Base-by-base conservation (phyloP, 2,113 vertebrate species). In the Gobiocypris rarus region DNA sequence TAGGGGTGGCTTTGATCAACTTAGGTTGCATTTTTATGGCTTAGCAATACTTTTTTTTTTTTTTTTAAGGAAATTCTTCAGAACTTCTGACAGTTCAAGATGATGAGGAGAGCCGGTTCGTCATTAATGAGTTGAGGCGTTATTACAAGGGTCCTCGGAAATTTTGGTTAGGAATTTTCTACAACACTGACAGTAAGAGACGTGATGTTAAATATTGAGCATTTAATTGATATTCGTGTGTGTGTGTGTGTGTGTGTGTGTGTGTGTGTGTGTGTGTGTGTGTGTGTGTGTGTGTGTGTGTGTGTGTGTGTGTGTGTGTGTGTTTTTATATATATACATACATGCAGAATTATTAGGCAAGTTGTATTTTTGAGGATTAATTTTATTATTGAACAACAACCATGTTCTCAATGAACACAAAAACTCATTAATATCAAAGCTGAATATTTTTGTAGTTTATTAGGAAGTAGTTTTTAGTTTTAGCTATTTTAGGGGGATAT, bases 151-250 rank as follows among this genome's bases (percentile, higher is more conserved):
- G 92, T 63, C 93, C 95, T 75, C 94, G 94, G 84, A 91, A 85
- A n/a, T 86, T 98, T 83, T 99, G 97, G 97, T 89, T 99, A 91
- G 96, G 96, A 52, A 92, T 93, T 90, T 90, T 92, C 81, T 95
- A 95, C 86, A 92, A 95, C 58, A 86, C 81, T 31, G 91, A 94
- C 84, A 94, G 97, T 98, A 95, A 81, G 84, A 63, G 14, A 19
- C 26, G 9, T 50, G 17, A 38, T 38, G 26, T 58, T 56, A 38
- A 13, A 54, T 38, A 8, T 34, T 58, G 9, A 56, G 13, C 34
- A 34, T 31, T 31, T 31, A 31, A 31, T 31, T 31, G 28, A 31
- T 31, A 31, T 31, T n/a, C n/a, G n/a, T n/a, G n/a, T n/a, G n/a
- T n/a, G n/a, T n/a, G n/a, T n/a, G n/a, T n/a, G n/a, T n/a, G n/a